A percentile compares a stretch with the other conserved stretches of the same genome.
Evolutionary conservation across 2,113 vertebrate genomes (phyloP).

Genomic region (Leptobrachium leishanense): DNA sequence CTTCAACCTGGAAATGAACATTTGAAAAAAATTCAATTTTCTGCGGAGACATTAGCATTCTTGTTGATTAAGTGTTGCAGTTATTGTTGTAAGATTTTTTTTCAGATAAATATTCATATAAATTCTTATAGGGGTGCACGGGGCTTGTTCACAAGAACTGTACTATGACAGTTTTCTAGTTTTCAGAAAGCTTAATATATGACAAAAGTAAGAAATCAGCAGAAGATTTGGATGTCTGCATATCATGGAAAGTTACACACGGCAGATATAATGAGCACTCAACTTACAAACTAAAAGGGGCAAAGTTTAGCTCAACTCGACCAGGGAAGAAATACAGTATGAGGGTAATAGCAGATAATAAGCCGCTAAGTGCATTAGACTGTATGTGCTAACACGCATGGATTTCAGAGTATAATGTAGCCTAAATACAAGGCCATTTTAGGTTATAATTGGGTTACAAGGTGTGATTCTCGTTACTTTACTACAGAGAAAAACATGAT

Average conservation of each 20-base stretch:
- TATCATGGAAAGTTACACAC: conserved; percentile 18
- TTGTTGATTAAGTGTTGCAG: no score
- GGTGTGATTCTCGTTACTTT: conserved; percentile 41
- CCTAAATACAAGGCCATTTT: conserved; percentile 40
- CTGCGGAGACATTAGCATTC: no score
- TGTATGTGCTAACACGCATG: conserved; percentile 41
- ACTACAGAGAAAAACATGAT: conserved; percentile 34
- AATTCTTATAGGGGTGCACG: no score
- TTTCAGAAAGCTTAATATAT: no score
- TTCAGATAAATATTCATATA: no score
- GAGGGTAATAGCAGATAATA: conserved; percentile 40
- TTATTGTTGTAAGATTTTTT: no score
- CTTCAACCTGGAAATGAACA: no score
- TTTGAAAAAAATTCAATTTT: no score
- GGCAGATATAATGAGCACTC: conserved; percentile 32
- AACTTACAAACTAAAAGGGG: conserved; percentile 34
- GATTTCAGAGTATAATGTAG: conserved; percentile 39
- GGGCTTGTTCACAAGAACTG: no score
- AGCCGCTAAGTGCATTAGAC: conserved; percentile 43
- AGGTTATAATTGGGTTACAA: conserved; percentile 42
- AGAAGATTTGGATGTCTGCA: background rate
- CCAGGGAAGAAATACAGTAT: conserved; percentile 27
- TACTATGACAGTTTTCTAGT: no score
- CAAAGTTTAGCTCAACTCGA: conserved; percentile 41
- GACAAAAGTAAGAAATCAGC: no score